A percentile compares a stretch with the other conserved stretches of the same genome.
phyloP scores from a whole-genome alignment of 2,113 vertebrate genomes.

The Pardalotus punctatus region DNA sequence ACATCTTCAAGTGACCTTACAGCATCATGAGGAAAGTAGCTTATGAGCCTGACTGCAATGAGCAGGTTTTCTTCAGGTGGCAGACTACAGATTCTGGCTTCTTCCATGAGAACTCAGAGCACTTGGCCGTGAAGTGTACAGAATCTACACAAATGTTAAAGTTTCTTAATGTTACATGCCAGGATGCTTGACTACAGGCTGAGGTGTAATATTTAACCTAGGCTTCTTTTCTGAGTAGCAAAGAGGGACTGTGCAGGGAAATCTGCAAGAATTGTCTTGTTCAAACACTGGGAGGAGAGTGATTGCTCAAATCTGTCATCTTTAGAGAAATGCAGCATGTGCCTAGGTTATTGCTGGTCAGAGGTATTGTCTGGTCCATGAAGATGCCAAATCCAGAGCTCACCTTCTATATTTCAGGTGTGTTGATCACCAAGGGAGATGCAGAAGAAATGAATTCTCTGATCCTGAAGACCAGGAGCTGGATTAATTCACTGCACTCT shows the following conservation, averaged over 20 bases:
- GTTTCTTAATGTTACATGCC: neutral
- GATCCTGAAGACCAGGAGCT: neutral
- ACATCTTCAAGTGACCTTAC: neutral
- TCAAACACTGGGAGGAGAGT: neutral
- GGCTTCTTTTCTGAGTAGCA: neutral
- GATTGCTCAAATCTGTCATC: neutral
- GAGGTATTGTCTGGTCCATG: neutral
- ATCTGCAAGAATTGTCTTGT: neutral
- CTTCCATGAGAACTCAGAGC: neutral
- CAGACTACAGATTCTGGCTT: neutral
- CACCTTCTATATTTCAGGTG: neutral
- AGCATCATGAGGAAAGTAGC: neutral
- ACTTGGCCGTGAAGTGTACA: neutral
- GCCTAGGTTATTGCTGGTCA: neutral
- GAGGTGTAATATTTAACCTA: neutral
- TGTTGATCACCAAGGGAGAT: neutral
- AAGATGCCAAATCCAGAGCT: neutral
- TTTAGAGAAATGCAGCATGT: neutral
- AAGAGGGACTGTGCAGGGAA: neutral
- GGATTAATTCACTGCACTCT: neutral
- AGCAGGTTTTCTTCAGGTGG: neutral
- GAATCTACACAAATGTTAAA: neutral
- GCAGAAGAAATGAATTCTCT: neutral
- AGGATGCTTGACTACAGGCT: neutral
- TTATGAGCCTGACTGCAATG: neutral